Evolutionary conservation across 2,797 vertebrate species (phyloP).

Genomic region (Ctenopoma multispine): DNA sequence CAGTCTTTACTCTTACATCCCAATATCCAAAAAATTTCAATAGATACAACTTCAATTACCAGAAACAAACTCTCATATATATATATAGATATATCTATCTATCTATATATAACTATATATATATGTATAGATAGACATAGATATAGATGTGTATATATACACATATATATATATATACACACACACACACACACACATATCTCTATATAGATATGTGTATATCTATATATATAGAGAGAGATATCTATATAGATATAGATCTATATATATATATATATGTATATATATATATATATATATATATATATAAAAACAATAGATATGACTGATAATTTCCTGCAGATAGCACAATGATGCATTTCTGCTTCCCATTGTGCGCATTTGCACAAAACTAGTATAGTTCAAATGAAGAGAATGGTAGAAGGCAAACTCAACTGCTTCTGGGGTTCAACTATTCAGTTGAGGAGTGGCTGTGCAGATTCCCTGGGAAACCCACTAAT

Average conservation of each 20-base stretch:
- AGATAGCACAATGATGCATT: neutral
- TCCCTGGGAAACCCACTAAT: constrained; percentile 21
- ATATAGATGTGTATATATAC: too few species aligned
- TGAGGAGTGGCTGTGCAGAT: constrained; percentile 41
- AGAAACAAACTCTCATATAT: constrained; percentile 15
- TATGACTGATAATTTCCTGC: neutral
- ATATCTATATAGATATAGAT: too few species aligned
- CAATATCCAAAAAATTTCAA: neutral
- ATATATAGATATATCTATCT: too few species aligned
- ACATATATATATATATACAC: too few species aligned
- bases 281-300: too few species aligned
- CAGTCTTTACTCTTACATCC: neutral
- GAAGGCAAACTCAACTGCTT: neutral
- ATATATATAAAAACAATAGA: too few species aligned
- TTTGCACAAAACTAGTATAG: neutral
- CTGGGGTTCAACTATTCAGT: constrained; percentile 4
- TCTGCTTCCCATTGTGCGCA: neutral
- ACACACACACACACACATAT: too few species aligned
- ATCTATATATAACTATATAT: neutral
- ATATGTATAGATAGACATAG: too few species aligned
- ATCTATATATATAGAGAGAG: too few species aligned
- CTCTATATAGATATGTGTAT: too few species aligned
- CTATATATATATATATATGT: too few species aligned
- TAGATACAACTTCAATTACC: constrained; percentile 2
- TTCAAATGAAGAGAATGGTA: neutral